phyloP scores from a whole-genome alignment of 2,797 vertebrate species.

The Thunnus albacares region DNA sequence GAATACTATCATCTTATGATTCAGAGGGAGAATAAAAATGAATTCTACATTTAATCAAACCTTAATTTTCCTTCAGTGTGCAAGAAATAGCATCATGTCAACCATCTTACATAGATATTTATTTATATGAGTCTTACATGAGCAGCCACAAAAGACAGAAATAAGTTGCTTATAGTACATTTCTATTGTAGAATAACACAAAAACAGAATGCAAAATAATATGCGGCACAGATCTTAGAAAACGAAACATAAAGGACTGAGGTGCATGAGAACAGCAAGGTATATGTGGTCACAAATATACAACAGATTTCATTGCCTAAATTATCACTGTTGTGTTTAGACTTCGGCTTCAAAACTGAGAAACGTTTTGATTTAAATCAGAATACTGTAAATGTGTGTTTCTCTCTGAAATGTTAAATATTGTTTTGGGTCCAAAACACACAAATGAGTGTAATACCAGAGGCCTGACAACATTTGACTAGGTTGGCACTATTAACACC shows the following conservation, averaged over 20 bases:
- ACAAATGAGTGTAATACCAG: neutral
- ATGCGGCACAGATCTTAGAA: conserved; percentile 1
- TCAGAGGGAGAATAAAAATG: neutral
- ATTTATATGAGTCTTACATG: conserved; percentile 1
- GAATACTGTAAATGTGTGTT: conserved; percentile 1
- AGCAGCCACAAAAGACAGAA: neutral
- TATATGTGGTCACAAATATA: neutral
- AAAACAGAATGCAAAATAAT: neutral
- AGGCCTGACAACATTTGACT: neutral
- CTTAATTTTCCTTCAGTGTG: neutral
- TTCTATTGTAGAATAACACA: conserved; percentile 9
- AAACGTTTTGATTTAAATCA: neutral
- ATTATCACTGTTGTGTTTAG: neutral
- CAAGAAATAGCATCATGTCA: neutral
- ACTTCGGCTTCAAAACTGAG: neutral
- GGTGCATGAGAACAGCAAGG: neutral
- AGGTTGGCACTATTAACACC: neutral
- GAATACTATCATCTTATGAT: neutral
- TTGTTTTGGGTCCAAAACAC: conserved; percentile 4
- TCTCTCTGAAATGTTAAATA: neutral
- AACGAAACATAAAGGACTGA: neutral
- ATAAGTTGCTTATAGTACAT: neutral
- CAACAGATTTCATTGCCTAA: neutral
- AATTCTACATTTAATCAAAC: neutral
- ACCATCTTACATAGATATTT: neutral